phyloP scores from a whole-genome alignment of 2,113 vertebrate genomes.

The Hypanus sabinus region DNA sequence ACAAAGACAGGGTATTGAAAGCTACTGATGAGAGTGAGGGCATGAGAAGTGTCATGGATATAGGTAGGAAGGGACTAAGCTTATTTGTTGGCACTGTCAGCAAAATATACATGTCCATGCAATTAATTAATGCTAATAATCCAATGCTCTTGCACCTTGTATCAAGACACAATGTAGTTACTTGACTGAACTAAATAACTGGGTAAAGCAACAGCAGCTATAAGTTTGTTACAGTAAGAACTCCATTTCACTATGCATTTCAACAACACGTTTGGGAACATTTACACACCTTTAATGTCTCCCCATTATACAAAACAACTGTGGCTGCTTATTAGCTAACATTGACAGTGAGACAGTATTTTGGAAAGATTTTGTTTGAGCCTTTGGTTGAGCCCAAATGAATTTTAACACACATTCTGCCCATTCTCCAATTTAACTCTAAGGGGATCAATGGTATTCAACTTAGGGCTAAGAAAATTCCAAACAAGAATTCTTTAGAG shows the following conservation, averaged over 20 bases:
- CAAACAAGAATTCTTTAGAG: neutral
- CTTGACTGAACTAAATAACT: neutral
- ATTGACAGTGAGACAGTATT: neutral
- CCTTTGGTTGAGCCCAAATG: neutral
- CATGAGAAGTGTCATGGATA: too few relatives aligned
- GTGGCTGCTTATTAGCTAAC: neutral
- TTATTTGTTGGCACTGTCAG: neutral
- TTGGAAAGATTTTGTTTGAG: neutral
- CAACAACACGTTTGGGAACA: neutral
- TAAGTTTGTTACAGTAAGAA: neutral
- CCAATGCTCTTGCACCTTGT: too few relatives aligned
- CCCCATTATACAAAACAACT: neutral
- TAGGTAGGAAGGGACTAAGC: too few relatives aligned
- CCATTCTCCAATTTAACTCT: neutral
- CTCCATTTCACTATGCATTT: neutral
- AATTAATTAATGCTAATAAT: neutral
- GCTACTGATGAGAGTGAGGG: too few relatives aligned
- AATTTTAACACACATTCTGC: neutral
- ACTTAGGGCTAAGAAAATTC: neutral
- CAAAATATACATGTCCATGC: neutral
- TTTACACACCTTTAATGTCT: neutral
- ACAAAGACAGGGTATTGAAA: too few relatives aligned
- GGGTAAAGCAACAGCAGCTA: neutral
- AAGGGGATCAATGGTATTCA: neutral
- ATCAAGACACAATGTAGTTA: neutral